These are phyloP conservation scores for Trichoplax adhaerens DNA, from an alignment of 37 sponge, comb jelly and placozoan species.

Conservation along the genomic window DNA sequence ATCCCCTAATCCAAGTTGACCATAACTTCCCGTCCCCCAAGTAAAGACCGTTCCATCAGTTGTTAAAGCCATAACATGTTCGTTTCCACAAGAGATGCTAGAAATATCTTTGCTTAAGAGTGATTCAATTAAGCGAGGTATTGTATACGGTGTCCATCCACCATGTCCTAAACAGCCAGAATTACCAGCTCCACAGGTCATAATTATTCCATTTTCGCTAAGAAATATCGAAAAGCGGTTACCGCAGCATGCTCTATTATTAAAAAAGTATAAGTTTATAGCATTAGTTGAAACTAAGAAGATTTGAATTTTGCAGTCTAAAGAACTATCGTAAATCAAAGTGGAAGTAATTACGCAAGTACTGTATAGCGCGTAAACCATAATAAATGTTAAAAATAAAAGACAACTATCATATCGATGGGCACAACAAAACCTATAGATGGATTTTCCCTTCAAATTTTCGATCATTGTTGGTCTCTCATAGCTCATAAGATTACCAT, in stretches of 20 bases:
- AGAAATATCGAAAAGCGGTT: slow-evolving; percentile 73
- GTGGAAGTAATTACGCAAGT: too few relatives aligned
- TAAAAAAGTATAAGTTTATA: too few relatives aligned
- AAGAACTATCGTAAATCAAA: too few relatives aligned
- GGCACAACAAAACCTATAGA: too few relatives aligned
- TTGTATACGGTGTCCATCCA: slow-evolving; percentile 1
- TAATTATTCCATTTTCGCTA: slow-evolving; percentile 74
- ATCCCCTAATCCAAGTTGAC: slow-evolving; percentile 66
- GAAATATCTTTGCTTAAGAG: slow-evolving; percentile 31
- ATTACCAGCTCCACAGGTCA: slow-evolving; percentile 73
- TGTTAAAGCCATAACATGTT: slow-evolving; percentile 59
- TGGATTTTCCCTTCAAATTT: too few relatives aligned
- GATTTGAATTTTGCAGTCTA: too few relatives aligned
- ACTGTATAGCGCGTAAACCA: too few relatives aligned
- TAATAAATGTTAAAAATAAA: too few relatives aligned
- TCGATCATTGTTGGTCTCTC: too few relatives aligned
- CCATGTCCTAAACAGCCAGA: slow-evolving; percentile 47
- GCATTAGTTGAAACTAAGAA: too few relatives aligned
- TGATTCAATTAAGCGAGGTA: slow-evolving; percentile 29
- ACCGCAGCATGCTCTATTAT: slow-evolving; percentile 60
- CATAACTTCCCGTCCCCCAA: slow-evolving; percentile 66
- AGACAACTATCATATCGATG: too few relatives aligned
- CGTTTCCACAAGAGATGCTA: slow-evolving; percentile 63
- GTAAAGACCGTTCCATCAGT: slow-evolving; percentile 49
- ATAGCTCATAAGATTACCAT: slow-evolving; percentile 18